These are phyloP conservation scores for Miltochrista miniata DNA, from an alignment of 2,888 invertebrate species.

Conservation along the genomic window DNA sequence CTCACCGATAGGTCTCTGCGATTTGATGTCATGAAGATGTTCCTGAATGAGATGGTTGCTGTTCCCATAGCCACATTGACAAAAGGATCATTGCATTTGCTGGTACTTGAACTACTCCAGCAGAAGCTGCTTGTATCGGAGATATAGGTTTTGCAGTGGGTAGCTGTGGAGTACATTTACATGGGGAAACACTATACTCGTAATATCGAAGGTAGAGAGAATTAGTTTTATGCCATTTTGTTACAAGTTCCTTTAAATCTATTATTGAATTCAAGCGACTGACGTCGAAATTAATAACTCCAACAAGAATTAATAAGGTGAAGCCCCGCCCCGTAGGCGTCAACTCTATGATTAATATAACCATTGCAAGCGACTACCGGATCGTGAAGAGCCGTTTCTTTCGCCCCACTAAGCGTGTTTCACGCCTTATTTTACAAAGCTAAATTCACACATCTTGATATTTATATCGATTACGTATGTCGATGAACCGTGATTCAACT, in stretches of 20 bases:
- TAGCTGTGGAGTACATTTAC: too few species aligned
- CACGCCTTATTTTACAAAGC: slow-evolving; percentile 54
- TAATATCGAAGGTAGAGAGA: too few species aligned
- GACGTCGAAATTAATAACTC: slow-evolving; percentile 70
- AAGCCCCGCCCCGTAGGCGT: slow-evolving; percentile 79
- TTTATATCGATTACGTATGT: slow-evolving; percentile 62
- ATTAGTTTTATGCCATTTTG: not conserved
- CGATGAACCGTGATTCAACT: slow-evolving; percentile 52
- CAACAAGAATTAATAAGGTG: slow-evolving; percentile 74
- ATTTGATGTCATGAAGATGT: too few species aligned
- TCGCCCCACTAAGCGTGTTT: slow-evolving; percentile 53
- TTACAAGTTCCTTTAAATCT: slow-evolving; percentile 15
- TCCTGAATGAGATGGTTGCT: too few species aligned
- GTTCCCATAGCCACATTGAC: too few species aligned
- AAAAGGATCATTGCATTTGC: too few species aligned
- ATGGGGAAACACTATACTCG: too few species aligned
- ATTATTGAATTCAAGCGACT: slow-evolving; percentile 37
- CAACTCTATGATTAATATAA: slow-evolving; percentile 75
- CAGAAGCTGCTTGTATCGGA: too few species aligned
- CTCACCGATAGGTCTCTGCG: too few species aligned
- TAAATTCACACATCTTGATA: slow-evolving; percentile 60
- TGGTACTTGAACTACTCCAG: too few species aligned
- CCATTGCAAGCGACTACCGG: slow-evolving; percentile 70
- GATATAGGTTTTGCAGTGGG: too few species aligned
- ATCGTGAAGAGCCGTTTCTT: slow-evolving; percentile 51